phyloP scores from a whole-genome alignment of 2,113 vertebrate genomes.

The Sinocyclocheilus anshuiensis region DNA sequence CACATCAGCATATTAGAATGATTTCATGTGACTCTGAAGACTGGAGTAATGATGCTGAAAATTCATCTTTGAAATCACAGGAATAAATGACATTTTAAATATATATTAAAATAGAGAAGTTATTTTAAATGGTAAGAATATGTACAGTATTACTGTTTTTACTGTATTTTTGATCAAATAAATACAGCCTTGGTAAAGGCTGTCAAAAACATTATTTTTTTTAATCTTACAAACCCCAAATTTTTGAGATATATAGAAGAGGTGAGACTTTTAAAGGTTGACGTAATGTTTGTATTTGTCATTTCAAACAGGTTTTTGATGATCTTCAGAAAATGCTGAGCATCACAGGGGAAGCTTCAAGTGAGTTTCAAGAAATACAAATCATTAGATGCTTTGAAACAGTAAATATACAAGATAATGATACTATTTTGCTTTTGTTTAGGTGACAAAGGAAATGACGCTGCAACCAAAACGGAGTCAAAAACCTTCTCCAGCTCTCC shows the following conservation, averaged over 20 bases:
- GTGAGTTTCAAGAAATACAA: not conserved
- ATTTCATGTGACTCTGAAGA: no score
- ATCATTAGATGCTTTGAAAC: not conserved
- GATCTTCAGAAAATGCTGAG: conserved; percentile 77
- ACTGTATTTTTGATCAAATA: not conserved
- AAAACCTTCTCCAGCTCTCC: conserved; percentile 32
- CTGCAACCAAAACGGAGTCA: not conserved
- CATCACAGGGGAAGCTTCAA: conserved; percentile 51
- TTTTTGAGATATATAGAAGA: not conserved
- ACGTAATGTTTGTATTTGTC: not conserved
- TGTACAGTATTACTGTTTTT: not conserved
- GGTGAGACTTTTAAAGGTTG: not conserved
- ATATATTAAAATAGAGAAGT: not conserved
- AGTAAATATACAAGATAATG: no score
- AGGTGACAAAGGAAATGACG: conserved; percentile 35
- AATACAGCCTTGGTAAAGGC: not conserved
- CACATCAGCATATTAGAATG: no score
- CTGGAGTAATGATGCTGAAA: not conserved
- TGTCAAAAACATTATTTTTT: not conserved
- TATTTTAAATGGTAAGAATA: not conserved
- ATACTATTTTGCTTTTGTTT: not conserved
- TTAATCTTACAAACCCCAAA: not conserved
- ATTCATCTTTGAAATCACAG: not conserved
- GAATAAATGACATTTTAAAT: not conserved
- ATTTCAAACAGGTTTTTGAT: conserved; percentile 71